phyloP scores from a whole-genome alignment of 2,888 invertebrate genomes.

The Eupeodes luniger region DNA sequence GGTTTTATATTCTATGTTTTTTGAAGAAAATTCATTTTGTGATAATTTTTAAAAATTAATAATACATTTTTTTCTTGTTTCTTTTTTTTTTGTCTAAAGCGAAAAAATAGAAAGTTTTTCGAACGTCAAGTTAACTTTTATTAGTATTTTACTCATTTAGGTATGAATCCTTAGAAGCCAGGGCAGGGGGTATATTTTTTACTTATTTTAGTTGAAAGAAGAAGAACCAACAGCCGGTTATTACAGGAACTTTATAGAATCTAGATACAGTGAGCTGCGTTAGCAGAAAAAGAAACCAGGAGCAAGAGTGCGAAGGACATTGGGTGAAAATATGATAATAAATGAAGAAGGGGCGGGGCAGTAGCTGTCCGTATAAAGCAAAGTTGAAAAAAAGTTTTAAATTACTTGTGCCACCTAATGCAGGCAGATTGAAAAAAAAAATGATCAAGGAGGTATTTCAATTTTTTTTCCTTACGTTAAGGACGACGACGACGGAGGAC shows the following conservation, averaged over 20 bases:
- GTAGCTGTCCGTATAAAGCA: constrained; percentile 36
- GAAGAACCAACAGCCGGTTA: constrained; percentile 36
- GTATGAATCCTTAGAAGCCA: constrained; percentile 65
- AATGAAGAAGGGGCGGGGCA: constrained; percentile 34
- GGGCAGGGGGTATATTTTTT: constrained; percentile 20
- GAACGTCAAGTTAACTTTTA: constrained; percentile 70
- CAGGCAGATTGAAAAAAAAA: constrained; percentile 38
- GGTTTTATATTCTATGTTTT: constrained; percentile 12
- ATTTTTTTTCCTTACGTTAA: background rate
- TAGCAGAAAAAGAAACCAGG: background rate
- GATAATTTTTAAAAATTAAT: constrained; percentile 75
- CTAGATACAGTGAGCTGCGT: background rate
- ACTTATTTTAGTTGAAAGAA: background rate
- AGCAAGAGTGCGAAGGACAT: constrained; percentile 6
- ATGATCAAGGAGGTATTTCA: background rate
- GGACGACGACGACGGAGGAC: background rate
- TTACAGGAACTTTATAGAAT: constrained; percentile 20
- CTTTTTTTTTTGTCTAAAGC: background rate
- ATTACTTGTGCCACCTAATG: constrained; percentile 71
- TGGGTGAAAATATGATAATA: constrained; percentile 28
- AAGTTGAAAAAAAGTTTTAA: constrained; percentile 59
- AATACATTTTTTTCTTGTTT: constrained; percentile 57
- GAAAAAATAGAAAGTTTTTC: constrained; percentile 58
- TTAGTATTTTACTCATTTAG: constrained; percentile 75
- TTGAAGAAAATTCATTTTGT: constrained; percentile 65